Percentiles rank a stretch among this genome's conserved stretches.
Conservation (phyloP, 2,113 vertebrate genomes). For the Caloenas nicobarica region DNA sequence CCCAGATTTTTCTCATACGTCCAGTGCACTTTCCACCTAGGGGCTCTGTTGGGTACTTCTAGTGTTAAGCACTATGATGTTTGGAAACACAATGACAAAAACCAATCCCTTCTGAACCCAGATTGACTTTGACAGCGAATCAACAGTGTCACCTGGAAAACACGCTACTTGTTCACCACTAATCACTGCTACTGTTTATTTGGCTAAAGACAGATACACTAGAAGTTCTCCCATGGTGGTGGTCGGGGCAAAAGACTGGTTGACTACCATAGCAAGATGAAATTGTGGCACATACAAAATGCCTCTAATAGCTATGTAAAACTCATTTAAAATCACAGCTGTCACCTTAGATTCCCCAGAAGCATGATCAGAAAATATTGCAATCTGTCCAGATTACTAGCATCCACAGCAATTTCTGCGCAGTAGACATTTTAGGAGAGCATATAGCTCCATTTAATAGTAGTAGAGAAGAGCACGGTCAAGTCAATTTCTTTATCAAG, state of each 20-base stretch:
- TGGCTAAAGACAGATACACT: neutral
- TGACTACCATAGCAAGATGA: neutral
- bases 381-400: neutral
- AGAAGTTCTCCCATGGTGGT: neutral
- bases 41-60: neutral
- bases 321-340: neutral
- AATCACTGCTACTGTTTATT: neutral
- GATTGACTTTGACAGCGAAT: neutral
- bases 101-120: fast-evolving
- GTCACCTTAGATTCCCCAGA: slow-evolving; percentile 14
- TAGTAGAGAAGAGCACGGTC: neutral
- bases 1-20: neutral
- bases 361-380: neutral
- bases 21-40: neutral
- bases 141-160: neutral
- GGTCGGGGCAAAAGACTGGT: neutral
- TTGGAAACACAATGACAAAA: neutral
- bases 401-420: neutral
- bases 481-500: slow-evolving; percentile 19
- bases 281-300: neutral
- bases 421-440: neutral
- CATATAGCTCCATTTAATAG: neutral
- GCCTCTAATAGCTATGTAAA: neutral
- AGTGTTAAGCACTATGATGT: neutral
- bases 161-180: neutral